Percentiles rank a stretch among this genome's conserved stretches.
phyloP scores from a whole-genome alignment of 2,113 vertebrate species.

The Pseudorasbora parva region DNA sequence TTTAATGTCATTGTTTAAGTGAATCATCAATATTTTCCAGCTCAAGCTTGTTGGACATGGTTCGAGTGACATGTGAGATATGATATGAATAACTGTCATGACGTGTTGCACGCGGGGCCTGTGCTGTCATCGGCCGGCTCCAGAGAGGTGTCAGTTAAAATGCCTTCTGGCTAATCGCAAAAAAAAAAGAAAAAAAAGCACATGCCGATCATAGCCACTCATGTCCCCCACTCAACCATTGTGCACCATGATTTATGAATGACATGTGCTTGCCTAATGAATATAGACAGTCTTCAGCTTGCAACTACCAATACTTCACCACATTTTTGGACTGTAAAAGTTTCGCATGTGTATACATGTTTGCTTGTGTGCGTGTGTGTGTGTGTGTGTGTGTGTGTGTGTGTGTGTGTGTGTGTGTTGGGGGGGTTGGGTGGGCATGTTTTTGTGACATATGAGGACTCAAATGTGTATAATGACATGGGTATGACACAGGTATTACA shows the following conservation, averaged over 20 bases:
- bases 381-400: no score
- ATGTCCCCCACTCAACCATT: conserved; percentile 55
- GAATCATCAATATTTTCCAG: conserved; percentile 66
- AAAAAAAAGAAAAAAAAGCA: not conserved
- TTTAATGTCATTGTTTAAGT: conserved; percentile 25
- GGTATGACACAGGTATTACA: no score
- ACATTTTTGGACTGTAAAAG: not conserved
- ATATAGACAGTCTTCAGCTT: not conserved
- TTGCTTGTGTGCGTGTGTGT: no score
- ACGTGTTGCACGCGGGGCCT: conserved; percentile 55
- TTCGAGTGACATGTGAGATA: conserved; percentile 52
- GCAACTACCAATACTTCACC: not conserved
- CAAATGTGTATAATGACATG: no score
- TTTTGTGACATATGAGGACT: no score
- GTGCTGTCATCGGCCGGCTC: conserved; percentile 62
- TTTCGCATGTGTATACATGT: not conserved
- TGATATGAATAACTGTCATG: conserved; percentile 37
- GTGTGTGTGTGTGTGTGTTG: no score
- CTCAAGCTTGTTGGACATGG: conserved; percentile 60
- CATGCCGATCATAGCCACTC: conserved; percentile 63
- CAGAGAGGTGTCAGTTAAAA: conserved; percentile 53
- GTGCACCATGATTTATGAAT: conserved; percentile 52
- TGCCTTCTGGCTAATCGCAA: conserved; percentile 49
- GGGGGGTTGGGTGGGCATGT: no score
- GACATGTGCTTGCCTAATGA: conserved; percentile 32